Evolutionary conservation across 2,888 invertebrate genomes (phyloP), one percentile per base, ranked within the genome.

Genomic region (Melipona bicolor): DNA sequence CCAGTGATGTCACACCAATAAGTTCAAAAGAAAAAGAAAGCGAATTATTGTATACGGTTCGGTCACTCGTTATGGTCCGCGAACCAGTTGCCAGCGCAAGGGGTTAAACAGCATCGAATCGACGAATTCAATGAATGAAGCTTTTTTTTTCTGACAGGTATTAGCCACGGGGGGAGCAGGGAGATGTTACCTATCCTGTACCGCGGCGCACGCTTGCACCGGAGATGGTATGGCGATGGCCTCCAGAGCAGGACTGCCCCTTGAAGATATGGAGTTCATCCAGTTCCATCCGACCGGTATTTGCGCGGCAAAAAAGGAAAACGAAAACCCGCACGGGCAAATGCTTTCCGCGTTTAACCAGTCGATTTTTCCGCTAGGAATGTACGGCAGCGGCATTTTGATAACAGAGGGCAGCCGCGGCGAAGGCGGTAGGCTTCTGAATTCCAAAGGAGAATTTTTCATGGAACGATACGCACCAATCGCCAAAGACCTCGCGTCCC

Each of bases 391-490:
- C 77, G 99, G 99, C 4, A 99, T 99, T 93, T 96, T 99, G 77
- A 99, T 99, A 85, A 99, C 99, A 0, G 99, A 99, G 95, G 99
- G 98, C 0, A 98, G 97, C 91, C 97, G 99, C 87, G 99, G 99
- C 65, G 99, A 99, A 95, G 99, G 99, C 77, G 99, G 99, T 6
- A 99, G 97, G 95, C 96, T 99, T 4, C 96, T 99, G 71, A 99
- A 99, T 95, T 97, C 97, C 3, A 96, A 98, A 94, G 99, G 99
- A 68, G 99, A 99, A 95, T 96, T 99, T 65, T 99, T 99, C 94
- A 99, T 99, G 99, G 99, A 99, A 95, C 96, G 98, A 68, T 99
- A 99, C 95, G 99, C 99, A 9, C 99, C 99, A 0, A 98, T 97
- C 43, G 99, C 99, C 59, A 99, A 99, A 95, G 99, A 99, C 95